Evolutionary conservation across 2,888 invertebrate species (phyloP).

Genomic region (Pemphredon lugubris): DNA sequence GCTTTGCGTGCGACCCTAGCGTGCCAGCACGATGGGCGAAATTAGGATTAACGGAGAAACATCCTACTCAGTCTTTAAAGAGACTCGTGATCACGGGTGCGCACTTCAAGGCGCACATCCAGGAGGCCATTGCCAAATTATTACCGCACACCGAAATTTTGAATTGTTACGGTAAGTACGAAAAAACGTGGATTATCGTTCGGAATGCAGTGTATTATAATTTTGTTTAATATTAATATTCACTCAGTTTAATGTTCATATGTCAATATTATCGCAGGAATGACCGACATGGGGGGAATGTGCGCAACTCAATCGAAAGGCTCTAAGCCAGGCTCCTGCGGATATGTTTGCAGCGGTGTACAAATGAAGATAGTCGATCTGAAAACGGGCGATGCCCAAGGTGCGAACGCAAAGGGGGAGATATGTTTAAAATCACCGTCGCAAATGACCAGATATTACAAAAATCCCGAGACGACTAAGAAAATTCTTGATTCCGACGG

Average conservation of each 20-base stretch:
- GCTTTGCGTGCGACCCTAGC: conserved; percentile 5
- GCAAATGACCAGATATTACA: conserved; percentile 83
- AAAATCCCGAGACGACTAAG: conserved; percentile 82
- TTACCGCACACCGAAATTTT: no score
- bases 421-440: conserved; percentile 32
- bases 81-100: conserved; percentile 14
- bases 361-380: conserved; percentile 16
- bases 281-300: conserved; percentile 16
- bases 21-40: conserved; percentile 6
- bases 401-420: conserved; percentile 41
- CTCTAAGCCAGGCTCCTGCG: no score
- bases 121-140: no score
- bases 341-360: no score
- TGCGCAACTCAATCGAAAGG: not conserved
- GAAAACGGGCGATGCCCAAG: conserved; percentile 14
- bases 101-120: no score
- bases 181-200: no score
- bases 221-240: no score
- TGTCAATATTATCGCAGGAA: no score
- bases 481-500: conserved; percentile 82
- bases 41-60: conserved; percentile 2
- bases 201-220: no score
- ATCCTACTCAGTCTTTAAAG: conserved; percentile 7
- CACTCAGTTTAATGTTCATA: no score
- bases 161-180: no score